Percentiles rank a stretch among this genome's conserved stretches.
These are phyloP conservation scores for Drosophila navojoa DNA, from an alignment of 1,140 invertebrate species.

Conservation along the genomic window DNA sequence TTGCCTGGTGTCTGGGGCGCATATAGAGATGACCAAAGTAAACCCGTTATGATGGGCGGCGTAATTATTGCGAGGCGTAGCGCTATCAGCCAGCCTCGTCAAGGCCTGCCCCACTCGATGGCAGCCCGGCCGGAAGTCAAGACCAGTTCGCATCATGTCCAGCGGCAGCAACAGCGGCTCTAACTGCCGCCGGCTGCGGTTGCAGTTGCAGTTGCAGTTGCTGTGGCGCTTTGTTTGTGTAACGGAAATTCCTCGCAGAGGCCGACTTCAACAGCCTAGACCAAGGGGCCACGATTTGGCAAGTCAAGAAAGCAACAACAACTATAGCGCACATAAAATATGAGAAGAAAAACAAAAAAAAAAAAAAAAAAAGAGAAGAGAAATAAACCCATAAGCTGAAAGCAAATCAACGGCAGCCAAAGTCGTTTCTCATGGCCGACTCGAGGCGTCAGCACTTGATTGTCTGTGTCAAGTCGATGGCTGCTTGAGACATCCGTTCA, in stretches of 20 bases:
- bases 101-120: conserved; percentile 58
- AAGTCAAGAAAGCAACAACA: conserved; percentile 5
- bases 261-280: conserved; percentile 40
- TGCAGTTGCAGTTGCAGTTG: neutral
- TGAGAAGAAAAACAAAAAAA: neutral
- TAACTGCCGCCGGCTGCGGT: conserved; percentile 1
- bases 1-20: neutral
- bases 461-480: conserved; percentile 44
- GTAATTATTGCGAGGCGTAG: conserved; percentile 63
- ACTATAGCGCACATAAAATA: conserved; percentile 5
- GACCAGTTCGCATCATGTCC: conserved; percentile 63
- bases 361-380: neutral
- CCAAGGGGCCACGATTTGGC: conserved; percentile 43
- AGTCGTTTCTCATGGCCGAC: conserved; percentile 45
- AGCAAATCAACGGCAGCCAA: conserved; percentile 5
- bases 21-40: conserved; percentile 2
- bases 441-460: conserved; percentile 25
- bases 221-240: conserved; percentile 43
- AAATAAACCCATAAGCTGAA: conserved; percentile 3
- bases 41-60: conserved; percentile 66
- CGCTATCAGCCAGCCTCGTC: conserved; percentile 34
- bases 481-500: conserved; percentile 62
- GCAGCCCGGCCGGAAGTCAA: conserved; percentile 62
- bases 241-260: conserved; percentile 56
- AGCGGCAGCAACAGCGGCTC: neutral